phyloP scores from a whole-genome alignment of 35 echinoderm and acorn worm genomes.

The Diadema setosum region DNA sequence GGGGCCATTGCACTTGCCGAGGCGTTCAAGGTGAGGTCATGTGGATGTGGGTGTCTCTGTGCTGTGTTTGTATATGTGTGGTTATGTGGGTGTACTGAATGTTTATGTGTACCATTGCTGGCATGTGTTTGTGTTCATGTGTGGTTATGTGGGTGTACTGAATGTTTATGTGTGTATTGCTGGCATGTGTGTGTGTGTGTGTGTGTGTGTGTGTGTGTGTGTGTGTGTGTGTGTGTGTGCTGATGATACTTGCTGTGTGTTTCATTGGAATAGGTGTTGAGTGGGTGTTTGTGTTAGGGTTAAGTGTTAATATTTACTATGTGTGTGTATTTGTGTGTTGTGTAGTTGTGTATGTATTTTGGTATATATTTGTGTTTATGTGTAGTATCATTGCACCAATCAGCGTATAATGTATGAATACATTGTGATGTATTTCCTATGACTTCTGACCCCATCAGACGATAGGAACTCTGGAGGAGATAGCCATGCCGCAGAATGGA shows the following conservation, averaged over 20 bases:
- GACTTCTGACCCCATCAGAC: constrained; percentile 28
- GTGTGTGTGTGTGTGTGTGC: too few species aligned
- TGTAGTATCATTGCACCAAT: too few species aligned
- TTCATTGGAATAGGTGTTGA: too few species aligned
- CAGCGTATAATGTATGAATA: neutral
- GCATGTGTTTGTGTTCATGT: neutral
- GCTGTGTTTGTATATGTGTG: neutral
- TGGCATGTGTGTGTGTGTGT: neutral
- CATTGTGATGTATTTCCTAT: neutral
- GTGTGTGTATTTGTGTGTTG: too few species aligned
- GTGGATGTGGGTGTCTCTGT: neutral
- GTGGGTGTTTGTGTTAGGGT: too few species aligned
- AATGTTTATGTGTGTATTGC: neutral
- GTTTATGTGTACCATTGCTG: neutral
- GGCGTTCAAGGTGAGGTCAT: constrained; percentile 78
- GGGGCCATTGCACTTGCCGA: constrained; percentile 85
- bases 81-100: neutral
- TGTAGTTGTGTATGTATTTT: too few species aligned
- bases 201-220: neutral
- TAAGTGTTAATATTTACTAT: too few species aligned
- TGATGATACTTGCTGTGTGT: too few species aligned
- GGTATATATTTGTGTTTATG: too few species aligned
- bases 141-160: neutral
- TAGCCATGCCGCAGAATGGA: constrained; percentile 93
- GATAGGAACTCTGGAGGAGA: constrained; percentile 82